These are phyloP conservation scores for Morinoia aosen DNA, from an alignment of 2,888 invertebrate genomes.

Conservation along the genomic window DNA sequence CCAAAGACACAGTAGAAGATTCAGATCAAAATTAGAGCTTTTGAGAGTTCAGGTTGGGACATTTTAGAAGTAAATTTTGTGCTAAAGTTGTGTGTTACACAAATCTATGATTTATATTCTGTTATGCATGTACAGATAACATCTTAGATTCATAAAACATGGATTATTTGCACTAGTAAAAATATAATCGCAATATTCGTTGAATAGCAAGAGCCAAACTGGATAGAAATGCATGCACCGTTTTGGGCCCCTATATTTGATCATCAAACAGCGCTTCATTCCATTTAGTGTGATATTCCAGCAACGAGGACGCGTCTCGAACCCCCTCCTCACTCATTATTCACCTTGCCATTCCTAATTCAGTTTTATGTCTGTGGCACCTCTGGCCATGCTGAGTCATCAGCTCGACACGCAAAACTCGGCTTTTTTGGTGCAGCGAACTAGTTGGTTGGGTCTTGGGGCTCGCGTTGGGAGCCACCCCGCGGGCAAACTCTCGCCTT, in stretches of 20 bases:
- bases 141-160: neutral
- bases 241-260: neutral
- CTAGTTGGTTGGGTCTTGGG: neutral
- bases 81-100: neutral
- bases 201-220: too few species aligned
- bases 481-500: neutral
- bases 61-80: neutral
- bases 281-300: neutral
- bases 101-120: too few species aligned
- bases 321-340: neutral
- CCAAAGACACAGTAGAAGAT: neutral
- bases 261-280: neutral
- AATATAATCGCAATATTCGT: neutral
- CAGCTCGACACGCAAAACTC: neutral
- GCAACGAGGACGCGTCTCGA: neutral
- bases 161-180: neutral
- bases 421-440: neutral
- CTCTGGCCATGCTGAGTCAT: neutral
- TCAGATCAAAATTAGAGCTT: neutral
- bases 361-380: neutral
- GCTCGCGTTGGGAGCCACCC: neutral
- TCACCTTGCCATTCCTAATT: neutral
- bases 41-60: neutral
- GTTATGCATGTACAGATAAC: neutral
- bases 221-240: neutral